Evolutionary conservation across 2,113 vertebrate genomes (phyloP).

Genomic region (Pollimyrus isidori): DNA sequence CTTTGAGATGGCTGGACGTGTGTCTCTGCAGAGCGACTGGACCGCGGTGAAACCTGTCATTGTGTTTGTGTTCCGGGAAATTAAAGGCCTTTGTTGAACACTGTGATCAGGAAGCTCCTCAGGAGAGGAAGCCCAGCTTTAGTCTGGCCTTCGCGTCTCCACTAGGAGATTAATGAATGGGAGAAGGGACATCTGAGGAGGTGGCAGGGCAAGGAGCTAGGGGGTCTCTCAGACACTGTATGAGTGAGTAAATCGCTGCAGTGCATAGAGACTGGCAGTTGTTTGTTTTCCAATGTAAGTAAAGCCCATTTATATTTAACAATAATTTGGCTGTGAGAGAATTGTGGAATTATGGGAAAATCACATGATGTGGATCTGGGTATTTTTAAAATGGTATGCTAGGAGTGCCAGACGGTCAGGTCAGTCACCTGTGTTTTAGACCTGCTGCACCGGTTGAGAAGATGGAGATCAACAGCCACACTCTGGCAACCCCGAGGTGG

Average conservation of each 20-base stretch:
- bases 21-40: not conserved
- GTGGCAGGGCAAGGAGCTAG: not conserved
- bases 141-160: constrained; percentile 2
- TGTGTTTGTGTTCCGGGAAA: constrained; percentile 13
- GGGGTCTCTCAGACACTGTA: not conserved
- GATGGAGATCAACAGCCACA: not conserved
- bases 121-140: not conserved
- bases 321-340: not conserved
- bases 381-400: not conserved
- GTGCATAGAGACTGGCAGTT: not conserved
- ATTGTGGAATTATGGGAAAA: not conserved
- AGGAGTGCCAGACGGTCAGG: too few species aligned
- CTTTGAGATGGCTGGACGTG: constrained; percentile 2
- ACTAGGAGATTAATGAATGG: not conserved
- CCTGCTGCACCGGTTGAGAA: not conserved
- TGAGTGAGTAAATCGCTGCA: not conserved
- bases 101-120: constrained; percentile 15
- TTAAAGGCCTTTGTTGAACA: constrained; percentile 11
- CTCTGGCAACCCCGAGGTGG: not conserved
- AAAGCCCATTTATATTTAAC: not conserved
- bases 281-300: not conserved
- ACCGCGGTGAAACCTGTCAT: not conserved
- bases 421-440: not conserved
- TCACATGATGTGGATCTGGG: not conserved
- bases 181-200: not conserved